Base-by-base conservation (phyloP, 2,113 vertebrate genomes). In the Proterorhinus semilunaris region DNA sequence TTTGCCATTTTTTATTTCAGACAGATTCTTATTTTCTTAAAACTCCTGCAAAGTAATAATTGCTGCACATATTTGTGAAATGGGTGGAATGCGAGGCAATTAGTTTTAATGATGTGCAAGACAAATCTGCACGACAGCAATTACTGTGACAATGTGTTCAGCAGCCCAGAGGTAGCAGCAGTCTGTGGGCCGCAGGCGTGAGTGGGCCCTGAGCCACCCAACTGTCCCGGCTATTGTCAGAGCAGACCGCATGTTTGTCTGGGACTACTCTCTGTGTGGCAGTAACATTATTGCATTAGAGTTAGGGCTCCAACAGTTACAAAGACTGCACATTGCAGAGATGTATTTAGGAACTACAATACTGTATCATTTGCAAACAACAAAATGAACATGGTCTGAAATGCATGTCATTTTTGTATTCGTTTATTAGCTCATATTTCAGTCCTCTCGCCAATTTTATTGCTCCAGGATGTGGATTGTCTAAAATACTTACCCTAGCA, bases 41-140 rank as follows among this genome's bases (percentile, higher is more conserved):
- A 79, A 89, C 83, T 87, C 76, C 81, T 53, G 75, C 81, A 80
- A 89, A 86, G 79, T 83, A 84, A 81, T 89, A 91, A 91, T 91
- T 89, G 86, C 86, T 77, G 76, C 69, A 44, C 89, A 90, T 92
- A 87, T 91, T 92, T 89, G 75, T 76, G 82, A 90, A 91, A 90
- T 88, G 84, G 83, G 70, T 85, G 88, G 91, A 92, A 92, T 92
- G 91, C 4, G 77, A 89, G 83, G 89, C 91, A 92, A 92, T 93
- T 93, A 92, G 85, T 93, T 93, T 92, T 93, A 93, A 92, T 91
- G 89, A 92, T 90, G 90, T 93, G 88, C 87, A 81, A 89, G 88
- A 90, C 87, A 86, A 90, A 91, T 90, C 84, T 87, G 87, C 88
- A 90, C 69, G 87, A 86, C 90, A 92, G 91, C 90, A 92, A 92